These are phyloP conservation scores for Ochropacha duplaris DNA, from an alignment of 2,888 invertebrate species.

Conservation along the genomic window DNA sequence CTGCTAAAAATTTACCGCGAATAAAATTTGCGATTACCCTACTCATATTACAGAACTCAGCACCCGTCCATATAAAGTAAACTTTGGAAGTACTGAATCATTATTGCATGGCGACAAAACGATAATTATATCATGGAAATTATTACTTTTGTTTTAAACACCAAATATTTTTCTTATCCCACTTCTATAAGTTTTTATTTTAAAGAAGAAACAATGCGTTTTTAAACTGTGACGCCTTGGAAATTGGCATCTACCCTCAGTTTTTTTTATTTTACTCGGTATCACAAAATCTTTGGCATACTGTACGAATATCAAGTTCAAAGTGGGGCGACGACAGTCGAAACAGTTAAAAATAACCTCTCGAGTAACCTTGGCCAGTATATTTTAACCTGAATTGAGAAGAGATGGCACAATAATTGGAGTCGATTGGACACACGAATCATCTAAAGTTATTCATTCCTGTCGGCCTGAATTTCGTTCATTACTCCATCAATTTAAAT, in stretches of 20 bases:
- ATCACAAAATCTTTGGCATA: neutral
- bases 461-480: neutral
- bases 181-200: no score
- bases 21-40: no score
- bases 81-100: neutral
- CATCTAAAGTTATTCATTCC: neutral
- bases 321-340: neutral
- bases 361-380: neutral
- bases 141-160: neutral
- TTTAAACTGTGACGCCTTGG: no score
- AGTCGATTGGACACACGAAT: neutral
- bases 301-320: neutral
- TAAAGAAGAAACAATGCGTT: no score
- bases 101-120: neutral
- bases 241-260: neutral
- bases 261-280: neutral
- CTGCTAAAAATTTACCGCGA: no score
- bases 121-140: neutral
- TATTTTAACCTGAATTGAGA: constrained; percentile 1
- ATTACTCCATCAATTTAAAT: neutral
- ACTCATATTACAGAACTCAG: neutral
- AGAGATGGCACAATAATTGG: neutral
- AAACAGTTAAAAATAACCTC: neutral
- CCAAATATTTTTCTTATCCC: no score
- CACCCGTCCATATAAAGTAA: neutral